phyloP scores from a whole-genome alignment of 2,888 invertebrate species.

The Xanthia icteritia region DNA sequence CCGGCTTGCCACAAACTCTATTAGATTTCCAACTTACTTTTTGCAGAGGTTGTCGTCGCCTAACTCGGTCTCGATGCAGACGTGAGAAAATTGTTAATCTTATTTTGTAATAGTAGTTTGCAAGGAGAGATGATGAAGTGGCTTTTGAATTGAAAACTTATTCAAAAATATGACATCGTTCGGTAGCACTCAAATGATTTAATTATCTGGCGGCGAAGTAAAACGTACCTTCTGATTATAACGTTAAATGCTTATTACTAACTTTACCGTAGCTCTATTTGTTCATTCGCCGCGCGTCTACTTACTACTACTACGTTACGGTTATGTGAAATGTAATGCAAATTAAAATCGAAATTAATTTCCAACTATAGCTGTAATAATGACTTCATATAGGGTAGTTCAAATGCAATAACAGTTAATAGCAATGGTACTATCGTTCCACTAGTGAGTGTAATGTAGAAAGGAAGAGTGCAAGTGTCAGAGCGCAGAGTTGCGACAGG shows the following conservation, averaged over 20 bases:
- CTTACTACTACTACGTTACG: too few species aligned
- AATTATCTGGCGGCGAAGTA: slow-evolving; percentile 54
- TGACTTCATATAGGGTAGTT: slow-evolving; percentile 34
- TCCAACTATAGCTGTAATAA: slow-evolving; percentile 32
- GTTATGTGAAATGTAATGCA: slow-evolving; percentile 52
- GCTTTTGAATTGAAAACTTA: slow-evolving; percentile 76
- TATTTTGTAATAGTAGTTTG: slow-evolving; percentile 83
- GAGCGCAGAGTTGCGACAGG: slow-evolving; percentile 85
- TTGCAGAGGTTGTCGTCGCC: slow-evolving; percentile 87
- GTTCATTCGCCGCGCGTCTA: slow-evolving; percentile 33
- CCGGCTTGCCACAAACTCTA: slow-evolving; percentile 88
- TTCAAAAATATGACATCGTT: slow-evolving; percentile 70
- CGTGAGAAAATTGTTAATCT: slow-evolving; percentile 88
- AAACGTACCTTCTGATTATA: slow-evolving; percentile 49
- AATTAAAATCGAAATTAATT: slow-evolving; percentile 47
- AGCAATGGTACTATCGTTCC: slow-evolving; percentile 60
- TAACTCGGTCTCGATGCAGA: slow-evolving; percentile 87
- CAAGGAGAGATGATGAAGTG: slow-evolving; percentile 76
- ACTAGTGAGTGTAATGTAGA: slow-evolving; percentile 80
- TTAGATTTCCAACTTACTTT: slow-evolving; percentile 89
- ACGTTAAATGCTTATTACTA: slow-evolving; percentile 50
- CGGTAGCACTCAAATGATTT: slow-evolving; percentile 65
- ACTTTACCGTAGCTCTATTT: slow-evolving; percentile 44
- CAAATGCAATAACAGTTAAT: slow-evolving; percentile 53
- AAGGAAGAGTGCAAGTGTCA: slow-evolving; percentile 89